Evolutionary conservation across 2,888 invertebrate genomes (phyloP).

Genomic region (Andrena marginata): DNA sequence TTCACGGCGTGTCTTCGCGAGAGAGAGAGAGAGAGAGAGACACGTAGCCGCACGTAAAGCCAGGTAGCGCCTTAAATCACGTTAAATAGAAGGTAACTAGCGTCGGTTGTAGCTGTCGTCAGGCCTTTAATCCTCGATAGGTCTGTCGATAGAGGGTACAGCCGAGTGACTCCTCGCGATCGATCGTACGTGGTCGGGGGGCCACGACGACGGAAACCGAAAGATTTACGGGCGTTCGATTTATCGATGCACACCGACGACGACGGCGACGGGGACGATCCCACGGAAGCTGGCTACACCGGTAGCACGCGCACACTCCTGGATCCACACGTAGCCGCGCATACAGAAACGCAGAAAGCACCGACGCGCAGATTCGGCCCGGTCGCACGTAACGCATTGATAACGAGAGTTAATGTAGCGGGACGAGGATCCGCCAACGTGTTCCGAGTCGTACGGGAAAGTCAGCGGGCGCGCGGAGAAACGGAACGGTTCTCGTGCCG

Average conservation of each 20-base stretch:
- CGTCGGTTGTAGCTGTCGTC: conserved; percentile 72
- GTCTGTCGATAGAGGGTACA: conserved; percentile 69
- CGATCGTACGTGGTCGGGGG: conserved; percentile 64
- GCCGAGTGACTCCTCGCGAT: conserved; percentile 69
- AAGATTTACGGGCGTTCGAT: conserved; percentile 73
- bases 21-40: conserved; percentile 25
- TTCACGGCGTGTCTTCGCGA: conserved; percentile 38
- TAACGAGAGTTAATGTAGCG: conserved; percentile 71
- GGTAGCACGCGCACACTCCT: conserved; percentile 11
- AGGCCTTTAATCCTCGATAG: conserved; percentile 70
- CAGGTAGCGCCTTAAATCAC: conserved; percentile 68
- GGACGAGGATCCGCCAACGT: conserved; percentile 55
- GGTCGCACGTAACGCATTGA: conserved; percentile 69
- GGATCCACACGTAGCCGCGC: not conserved
- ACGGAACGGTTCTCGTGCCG: conserved; percentile 71
- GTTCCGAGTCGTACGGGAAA: conserved; percentile 52
- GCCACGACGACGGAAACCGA: conserved; percentile 67
- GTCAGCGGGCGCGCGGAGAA: conserved; percentile 37
- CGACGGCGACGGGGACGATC: conserved; percentile 40
- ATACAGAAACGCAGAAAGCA: conserved; percentile 8
- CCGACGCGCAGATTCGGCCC: conserved; percentile 48
- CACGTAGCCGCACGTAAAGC: conserved; percentile 54
- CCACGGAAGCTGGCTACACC: conserved; percentile 47
- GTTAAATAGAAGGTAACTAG: conserved; percentile 73
- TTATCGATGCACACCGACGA: conserved; percentile 68